Conservation (phyloP, 2,888 invertebrate genomes). For the Aphidoletes aphidimyza region DNA sequence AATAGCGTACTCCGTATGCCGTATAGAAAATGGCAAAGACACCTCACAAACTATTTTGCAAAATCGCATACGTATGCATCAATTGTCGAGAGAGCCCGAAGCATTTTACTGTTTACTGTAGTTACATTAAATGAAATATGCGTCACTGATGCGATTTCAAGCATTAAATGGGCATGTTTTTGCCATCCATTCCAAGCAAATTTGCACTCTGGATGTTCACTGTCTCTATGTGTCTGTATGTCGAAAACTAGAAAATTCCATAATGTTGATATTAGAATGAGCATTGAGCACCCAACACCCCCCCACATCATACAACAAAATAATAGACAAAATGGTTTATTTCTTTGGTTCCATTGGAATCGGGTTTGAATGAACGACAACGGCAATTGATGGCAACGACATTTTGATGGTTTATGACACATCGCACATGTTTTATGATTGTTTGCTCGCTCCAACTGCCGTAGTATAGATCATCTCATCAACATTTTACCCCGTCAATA, state of each 20-base stretch:
- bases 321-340: conserved; percentile 22
- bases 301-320: neutral
- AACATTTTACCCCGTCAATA: neutral
- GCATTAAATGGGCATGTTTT: conserved; percentile 25
- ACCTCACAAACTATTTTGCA: conserved; percentile 47
- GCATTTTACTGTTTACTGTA: neutral
- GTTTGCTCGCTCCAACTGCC: neutral
- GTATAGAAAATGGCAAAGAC: neutral
- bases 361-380: neutral
- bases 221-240: too few relatives aligned
- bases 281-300: too few relatives aligned
- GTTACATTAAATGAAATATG: conserved; percentile 5
- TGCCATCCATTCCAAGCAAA: too few relatives aligned
- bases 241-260: too few relatives aligned
- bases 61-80: too few relatives aligned
- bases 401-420: conserved; percentile 49
- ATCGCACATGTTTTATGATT: conserved; percentile 27
- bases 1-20: neutral
- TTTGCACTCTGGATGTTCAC: too few relatives aligned
- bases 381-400: conserved; percentile 10
- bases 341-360: neutral
- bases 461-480: conserved; percentile 40
- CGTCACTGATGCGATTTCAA: conserved; percentile 31
- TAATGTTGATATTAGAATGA: too few relatives aligned
- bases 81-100: neutral